Conservation (phyloP, 1,140 invertebrate genomes). For the Ylistrum balloti region DNA sequence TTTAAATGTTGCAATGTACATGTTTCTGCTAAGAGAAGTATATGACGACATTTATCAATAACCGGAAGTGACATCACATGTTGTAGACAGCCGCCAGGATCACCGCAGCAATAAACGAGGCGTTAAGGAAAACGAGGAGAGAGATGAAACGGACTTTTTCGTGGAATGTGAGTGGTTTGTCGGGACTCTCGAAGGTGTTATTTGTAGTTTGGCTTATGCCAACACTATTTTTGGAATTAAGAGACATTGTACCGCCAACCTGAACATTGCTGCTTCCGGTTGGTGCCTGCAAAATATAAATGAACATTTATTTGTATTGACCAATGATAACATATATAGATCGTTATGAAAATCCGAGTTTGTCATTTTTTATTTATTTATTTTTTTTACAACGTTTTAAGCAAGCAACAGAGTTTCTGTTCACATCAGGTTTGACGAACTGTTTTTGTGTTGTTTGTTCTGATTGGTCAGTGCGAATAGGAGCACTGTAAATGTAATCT, state of each 20-base stretch:
- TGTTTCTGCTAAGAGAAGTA: too few relatives aligned
- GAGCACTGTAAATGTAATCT: too few relatives aligned
- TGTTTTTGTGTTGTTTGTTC: too few relatives aligned
- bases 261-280: background rate
- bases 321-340: too few relatives aligned
- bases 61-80: background rate
- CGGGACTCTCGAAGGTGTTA: background rate
- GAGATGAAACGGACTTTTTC: background rate
- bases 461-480: too few relatives aligned
- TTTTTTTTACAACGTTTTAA: too few relatives aligned
- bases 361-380: too few relatives aligned
- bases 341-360: too few relatives aligned
- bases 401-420: too few relatives aligned
- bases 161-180: background rate
- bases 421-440: too few relatives aligned
- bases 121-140: background rate
- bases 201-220: background rate
- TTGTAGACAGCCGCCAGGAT: background rate
- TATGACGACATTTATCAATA: background rate
- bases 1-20: too few relatives aligned
- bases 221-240: background rate
- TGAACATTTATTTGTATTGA: too few relatives aligned
- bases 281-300: background rate
- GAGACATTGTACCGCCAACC: background rate
- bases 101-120: background rate